Conservation (phyloP, 2,888 invertebrate genomes). For the Pogonocherus hispidulus region DNA sequence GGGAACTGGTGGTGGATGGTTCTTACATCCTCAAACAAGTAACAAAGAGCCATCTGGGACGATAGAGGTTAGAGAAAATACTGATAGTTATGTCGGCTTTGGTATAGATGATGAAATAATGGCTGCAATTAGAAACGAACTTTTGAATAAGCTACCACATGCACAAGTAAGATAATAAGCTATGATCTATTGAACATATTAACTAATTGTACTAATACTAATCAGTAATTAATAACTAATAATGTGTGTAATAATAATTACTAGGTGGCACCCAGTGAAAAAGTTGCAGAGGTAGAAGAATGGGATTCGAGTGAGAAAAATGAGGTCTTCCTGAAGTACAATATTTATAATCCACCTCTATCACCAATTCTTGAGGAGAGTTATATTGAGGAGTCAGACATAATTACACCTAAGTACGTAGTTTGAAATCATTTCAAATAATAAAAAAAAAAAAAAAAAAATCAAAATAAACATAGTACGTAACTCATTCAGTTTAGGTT, state of each 20-base stretch:
- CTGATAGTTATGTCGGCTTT: constrained; percentile 71
- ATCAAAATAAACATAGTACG: too few species aligned
- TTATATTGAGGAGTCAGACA: constrained; percentile 55
- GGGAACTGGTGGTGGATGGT: constrained; percentile 67
- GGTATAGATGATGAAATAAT: constrained; percentile 80
- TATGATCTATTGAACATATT: too few species aligned
- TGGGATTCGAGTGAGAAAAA: constrained; percentile 64
- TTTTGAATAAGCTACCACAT: constrained; percentile 78
- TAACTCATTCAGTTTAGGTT: too few species aligned
- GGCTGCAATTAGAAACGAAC: constrained; percentile 78
- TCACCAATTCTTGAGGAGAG: constrained; percentile 75
- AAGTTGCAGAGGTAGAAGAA: constrained; percentile 65
- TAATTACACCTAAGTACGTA: constrained; percentile 57
- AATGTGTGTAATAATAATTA: too few species aligned
- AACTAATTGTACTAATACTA: too few species aligned
- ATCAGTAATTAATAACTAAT: too few species aligned
- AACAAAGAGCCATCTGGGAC: constrained; percentile 60
- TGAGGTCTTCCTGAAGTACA: constrained; percentile 70
- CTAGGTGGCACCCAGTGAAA: constrained; percentile 60
- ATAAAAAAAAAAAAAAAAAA: too few species aligned
- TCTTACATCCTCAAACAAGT: constrained; percentile 66
- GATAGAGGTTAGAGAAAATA: constrained; percentile 50
- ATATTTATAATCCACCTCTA: constrained; percentile 72
- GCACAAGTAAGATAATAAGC: constrained; percentile 71
- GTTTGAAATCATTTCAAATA: too few species aligned